phyloP scores from a whole-genome alignment of 1,140 invertebrate genomes.

The Pogonognathellus flavescens region DNA sequence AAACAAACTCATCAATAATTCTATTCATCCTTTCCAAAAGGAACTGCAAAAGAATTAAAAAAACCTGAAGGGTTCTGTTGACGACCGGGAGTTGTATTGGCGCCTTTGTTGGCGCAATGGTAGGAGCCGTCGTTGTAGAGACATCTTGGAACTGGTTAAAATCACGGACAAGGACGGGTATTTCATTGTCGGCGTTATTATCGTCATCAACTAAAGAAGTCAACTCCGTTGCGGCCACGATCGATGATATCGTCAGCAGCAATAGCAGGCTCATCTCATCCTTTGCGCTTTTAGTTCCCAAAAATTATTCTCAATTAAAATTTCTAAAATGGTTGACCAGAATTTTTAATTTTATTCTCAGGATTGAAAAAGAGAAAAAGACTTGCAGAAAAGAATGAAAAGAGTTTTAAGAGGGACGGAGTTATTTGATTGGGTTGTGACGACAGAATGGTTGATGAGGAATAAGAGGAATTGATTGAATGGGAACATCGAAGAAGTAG shows the following conservation, averaged over 20 bases:
- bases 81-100: constrained; percentile 57
- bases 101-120: constrained; percentile 17
- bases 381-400: background rate
- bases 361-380: no score
- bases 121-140: constrained; percentile 20
- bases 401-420: background rate
- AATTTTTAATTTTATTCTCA: no score
- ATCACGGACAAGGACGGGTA: constrained; percentile 56
- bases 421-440: background rate
- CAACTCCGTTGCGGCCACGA: constrained; percentile 36
- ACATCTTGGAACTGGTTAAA: constrained; percentile 40
- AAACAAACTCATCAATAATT: no score
- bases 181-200: constrained; percentile 59
- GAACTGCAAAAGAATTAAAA: no score
- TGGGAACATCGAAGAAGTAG: no score
- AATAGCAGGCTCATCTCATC: constrained; percentile 43
- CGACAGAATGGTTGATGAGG: background rate
- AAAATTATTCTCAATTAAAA: no score
- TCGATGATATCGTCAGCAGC: constrained; percentile 29
- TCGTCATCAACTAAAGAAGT: constrained; percentile 49
- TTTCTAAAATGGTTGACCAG: no score
- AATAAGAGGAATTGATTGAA: background rate
- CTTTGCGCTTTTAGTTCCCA: no score
- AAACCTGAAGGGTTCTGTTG: constrained; percentile 61
- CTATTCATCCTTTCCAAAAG: background rate